Evolutionary conservation across 2,113 vertebrate genomes (phyloP).

Genomic region (Pelmatolapia mariae): DNA sequence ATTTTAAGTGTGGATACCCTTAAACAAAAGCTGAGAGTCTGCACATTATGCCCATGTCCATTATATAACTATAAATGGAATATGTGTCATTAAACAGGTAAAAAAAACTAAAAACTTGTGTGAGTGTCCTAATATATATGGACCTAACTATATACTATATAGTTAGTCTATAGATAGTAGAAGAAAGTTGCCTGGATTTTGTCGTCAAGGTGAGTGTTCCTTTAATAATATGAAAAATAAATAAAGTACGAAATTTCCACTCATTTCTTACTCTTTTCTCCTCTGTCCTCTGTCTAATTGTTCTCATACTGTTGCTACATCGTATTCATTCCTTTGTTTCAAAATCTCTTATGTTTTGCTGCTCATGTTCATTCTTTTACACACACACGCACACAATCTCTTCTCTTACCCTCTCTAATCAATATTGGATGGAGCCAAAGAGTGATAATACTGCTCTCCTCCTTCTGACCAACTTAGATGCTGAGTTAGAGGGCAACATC

Average conservation of each 20-base stretch:
- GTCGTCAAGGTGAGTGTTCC: not conserved
- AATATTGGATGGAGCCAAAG: slow-evolving; percentile 38
- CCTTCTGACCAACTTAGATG: slow-evolving; percentile 36
- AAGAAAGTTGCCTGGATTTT: not conserved
- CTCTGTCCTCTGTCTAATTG: not conserved
- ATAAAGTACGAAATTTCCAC: not conserved
- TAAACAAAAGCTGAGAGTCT: not conserved
- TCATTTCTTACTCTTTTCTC: not conserved
- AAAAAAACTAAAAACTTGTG: not conserved
- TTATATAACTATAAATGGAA: not conserved
- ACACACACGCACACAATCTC: not conserved
- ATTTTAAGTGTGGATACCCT: not conserved
- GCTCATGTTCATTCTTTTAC: not conserved
- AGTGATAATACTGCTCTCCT: slow-evolving; percentile 12
- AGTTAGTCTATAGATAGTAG: not conserved
- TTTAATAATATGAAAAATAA: not conserved
- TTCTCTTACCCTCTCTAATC: slow-evolving; percentile 6
- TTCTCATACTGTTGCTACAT: not conserved
- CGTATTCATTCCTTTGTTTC: not conserved
- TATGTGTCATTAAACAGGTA: not conserved
- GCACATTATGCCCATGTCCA: not conserved
- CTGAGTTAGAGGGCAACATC: slow-evolving; percentile 28
- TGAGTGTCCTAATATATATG: not conserved
- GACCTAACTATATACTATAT: not conserved
- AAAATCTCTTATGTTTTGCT: not conserved